Evolutionary conservation across 1,140 invertebrate species (phyloP), one percentile per base, ranked within the genome.

Genomic region (Apis laboriosa): DNA sequence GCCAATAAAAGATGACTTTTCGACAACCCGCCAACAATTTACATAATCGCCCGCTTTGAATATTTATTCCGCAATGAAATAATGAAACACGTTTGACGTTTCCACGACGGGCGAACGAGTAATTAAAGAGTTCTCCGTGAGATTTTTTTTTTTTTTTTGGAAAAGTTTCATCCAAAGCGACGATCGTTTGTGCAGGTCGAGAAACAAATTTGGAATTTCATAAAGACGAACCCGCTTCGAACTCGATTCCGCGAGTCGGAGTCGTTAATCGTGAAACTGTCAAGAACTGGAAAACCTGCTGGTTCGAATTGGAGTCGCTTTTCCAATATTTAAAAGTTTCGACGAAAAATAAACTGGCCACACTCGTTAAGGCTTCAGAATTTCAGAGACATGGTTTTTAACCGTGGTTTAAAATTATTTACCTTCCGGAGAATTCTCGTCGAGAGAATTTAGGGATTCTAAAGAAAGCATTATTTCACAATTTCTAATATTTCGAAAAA

Each of bases 211-310:
- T 58, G 2, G 34, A 77, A 64, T 66, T 67, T 58, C n/a, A 2
- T 5, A 21, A 63, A 58, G 19, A 34, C 51, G 17, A 12, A 9
- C 8, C 19, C 12, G 8, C 9, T 28, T 15, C 53, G 12, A 51
- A 67, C 71, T 56, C 51, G 34, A 80, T 80, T 67, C 43, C 53
- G 71, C 78, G 58, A 21, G 51, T 74, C 70, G 51, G 51, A 80
- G 78, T 80, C 78, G 71, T 80, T 80, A 80, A 80, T 80, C 71
- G 21, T 75, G 56, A 66, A 75, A 75, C 79, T 80, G 79, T 80
- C 79, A 74, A 75, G 79, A 80, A 80, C 71, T 75, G 71, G 67
- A 75, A 80, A 80, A 75, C 71, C n/a, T 43, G 34, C 53, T 13
- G 1, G 51, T 28, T n/a, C 56, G 19, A 11, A 21, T n/a, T 34